phyloP scores from a whole-genome alignment of 2,113 vertebrate species.

The Felis chaus region DNA sequence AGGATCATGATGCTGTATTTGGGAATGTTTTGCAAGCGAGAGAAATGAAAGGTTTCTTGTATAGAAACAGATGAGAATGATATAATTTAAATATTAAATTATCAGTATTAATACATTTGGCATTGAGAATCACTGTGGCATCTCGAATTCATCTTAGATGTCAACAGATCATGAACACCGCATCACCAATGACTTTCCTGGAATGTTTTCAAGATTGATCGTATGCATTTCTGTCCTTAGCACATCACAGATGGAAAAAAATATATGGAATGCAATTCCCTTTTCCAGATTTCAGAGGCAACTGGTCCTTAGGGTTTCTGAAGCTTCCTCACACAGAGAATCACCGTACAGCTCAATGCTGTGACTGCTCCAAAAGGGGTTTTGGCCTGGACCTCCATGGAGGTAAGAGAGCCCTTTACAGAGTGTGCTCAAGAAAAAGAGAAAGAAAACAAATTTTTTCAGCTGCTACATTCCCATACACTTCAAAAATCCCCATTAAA shows the following conservation, averaged over 20 bases:
- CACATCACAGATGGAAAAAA: slow-evolving; percentile 25
- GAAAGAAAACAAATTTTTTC: not conserved
- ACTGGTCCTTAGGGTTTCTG: not conserved
- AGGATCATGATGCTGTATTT: not conserved
- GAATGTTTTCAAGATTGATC: slow-evolving; percentile 49
- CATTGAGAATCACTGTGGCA: not conserved
- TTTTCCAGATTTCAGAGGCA: not conserved
- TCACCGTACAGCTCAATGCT: not conserved
- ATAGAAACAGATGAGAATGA: not conserved
- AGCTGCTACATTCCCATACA: not conserved
- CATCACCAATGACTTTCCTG: slow-evolving; percentile 23
- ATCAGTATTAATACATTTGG: slow-evolving; percentile 21
- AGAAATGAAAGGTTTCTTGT: not conserved
- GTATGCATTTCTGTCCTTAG: slow-evolving; percentile 3
- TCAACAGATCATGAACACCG: slow-evolving; percentile 32
- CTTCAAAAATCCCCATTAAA: not conserved
- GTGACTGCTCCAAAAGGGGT: not conserved
- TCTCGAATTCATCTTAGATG: slow-evolving; percentile 35
- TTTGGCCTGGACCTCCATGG: not conserved
- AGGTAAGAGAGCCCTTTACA: not conserved
- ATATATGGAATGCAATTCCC: slow-evolving; percentile 8
- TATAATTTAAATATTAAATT: slow-evolving; percentile 44
- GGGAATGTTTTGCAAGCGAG: not conserved
- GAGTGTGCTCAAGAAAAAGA: not conserved
- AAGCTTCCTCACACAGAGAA: not conserved